Percentiles rank a stretch among this genome's conserved stretches.
These are phyloP conservation scores for Danionella cerebrum DNA, from an alignment of 2,113 vertebrate species.

Conservation along the genomic window DNA sequence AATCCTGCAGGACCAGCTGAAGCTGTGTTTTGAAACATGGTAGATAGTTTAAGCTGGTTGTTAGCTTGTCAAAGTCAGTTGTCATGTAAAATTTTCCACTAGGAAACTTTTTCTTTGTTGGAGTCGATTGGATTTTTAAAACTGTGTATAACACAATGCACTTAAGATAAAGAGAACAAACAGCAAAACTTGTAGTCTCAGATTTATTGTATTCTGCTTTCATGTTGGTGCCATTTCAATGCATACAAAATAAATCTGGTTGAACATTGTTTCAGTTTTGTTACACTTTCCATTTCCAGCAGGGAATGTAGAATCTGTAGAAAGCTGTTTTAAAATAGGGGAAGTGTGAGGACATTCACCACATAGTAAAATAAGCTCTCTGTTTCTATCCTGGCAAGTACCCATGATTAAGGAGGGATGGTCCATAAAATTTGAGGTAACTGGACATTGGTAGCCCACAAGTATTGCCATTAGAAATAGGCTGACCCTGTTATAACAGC, in stretches of 20 bases:
- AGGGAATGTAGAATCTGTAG: slow-evolving; percentile 15
- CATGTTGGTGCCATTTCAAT: slow-evolving; percentile 19
- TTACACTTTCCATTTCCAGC: neutral
- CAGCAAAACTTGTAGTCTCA: slow-evolving; percentile 37
- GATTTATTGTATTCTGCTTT: slow-evolving; percentile 53
- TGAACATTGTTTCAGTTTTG: slow-evolving; percentile 31
- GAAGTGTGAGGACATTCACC: slow-evolving; percentile 3
- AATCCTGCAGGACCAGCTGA: too few species aligned
- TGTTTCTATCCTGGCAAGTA: slow-evolving; percentile 23
- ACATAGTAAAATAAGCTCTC: neutral
- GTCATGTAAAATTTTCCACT: too few species aligned
- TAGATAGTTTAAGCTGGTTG: too few species aligned
- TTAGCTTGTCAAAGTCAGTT: too few species aligned
- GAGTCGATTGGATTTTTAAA: too few species aligned
- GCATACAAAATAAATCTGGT: slow-evolving; percentile 54
- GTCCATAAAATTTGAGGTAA: neutral
- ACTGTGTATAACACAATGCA: neutral
- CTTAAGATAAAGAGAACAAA: neutral
- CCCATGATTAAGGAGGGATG: neutral
- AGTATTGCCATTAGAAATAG: neutral
- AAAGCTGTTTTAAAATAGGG: neutral
- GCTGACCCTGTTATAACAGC: neutral
- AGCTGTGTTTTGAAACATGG: too few species aligned
- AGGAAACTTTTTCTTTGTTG: too few species aligned
- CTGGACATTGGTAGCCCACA: neutral